Base-by-base conservation (phyloP, 2,797 vertebrate genomes). In the Chaenodraco wilsoni region DNA sequence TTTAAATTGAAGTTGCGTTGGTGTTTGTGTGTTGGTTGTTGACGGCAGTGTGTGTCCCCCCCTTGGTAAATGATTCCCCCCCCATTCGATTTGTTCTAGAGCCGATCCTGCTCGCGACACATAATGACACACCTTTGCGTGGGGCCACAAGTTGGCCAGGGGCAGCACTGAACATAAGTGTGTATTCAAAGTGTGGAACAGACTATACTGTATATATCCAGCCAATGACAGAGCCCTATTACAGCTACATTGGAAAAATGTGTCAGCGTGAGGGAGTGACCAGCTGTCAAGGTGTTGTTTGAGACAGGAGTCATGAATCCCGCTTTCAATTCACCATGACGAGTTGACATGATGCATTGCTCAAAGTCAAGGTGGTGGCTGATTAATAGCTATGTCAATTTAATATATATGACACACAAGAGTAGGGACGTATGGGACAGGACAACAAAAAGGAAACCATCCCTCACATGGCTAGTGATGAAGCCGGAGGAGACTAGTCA, bases 171-270 rank as follows among this genome's bases (percentile, higher is more conserved):
- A 27, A 27, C 27, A 27, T 70, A 52, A 81, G 44, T 7, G 15
- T 60, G 50, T 64, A 73, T 74, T 76, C 41, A 70, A 82, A 83
- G 50, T 71, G 51, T 21, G 17, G 31, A 71, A 51, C 13, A 15
- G 51, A 51, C 64, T 80, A 85, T 89, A 86, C 4, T 27, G 4
- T 9, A 37, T 78, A 77, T 84, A 87, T 58, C n/a, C 58, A 46
- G 52, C 49, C 56, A 68, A 49, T 71, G 74, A 85, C 63, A 57
- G 51, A 65, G 66, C 60, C 61, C 46, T 14, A 69, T 77, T 72
- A 69, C 61, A 65, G 62, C 44, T 45, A 83, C 16, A 62, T 69
- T 15, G 56, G 49, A 74, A 44, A 43, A 80, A 69, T 73, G 43
- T 68, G 58, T 57, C 45, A 49, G 21, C 37, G 23, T 45, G 55